Evolutionary conservation across 1,140 invertebrate genomes (phyloP), one percentile per base, ranked within the genome.

Genomic region (Sminthurinus signatus): DNA sequence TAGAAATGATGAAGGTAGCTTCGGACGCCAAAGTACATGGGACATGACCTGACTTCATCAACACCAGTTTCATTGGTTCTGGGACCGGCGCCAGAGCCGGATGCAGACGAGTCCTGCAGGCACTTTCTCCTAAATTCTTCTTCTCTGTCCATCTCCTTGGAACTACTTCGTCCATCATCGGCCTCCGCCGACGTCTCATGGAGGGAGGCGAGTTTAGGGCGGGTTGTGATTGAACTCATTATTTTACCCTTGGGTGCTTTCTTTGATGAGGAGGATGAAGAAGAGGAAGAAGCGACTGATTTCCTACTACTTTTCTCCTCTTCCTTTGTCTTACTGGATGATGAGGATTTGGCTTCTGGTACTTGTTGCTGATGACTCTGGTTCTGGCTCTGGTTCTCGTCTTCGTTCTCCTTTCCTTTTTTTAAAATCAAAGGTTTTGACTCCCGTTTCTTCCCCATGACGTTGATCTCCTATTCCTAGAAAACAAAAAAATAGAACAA

Each of bases 1-100:
- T 80, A 80, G 72, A 80, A 80, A 29, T 80, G 73, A 64, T 80
- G 78, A 27, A 80, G 68, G 64, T 80, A 80, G 31, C 78, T 80
- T 68, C 76, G 78, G 29, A 80, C 77, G 19, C 79, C 79, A 61
- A 79, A 79, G 32, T 42, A 58, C 14, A 55, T 52, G 19, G 55
- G 50, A 52, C 55, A 29, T 44, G 61, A 39, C 44, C 52, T 43
- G 32, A 12, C 25, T n/a, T 63, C 60, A 42, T 67, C 56, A 19
- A 15, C 59, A 8, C 25, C 8, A n/a, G 51, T 50, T 48, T 28
- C 55, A 46, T 15, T 28, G 29, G 17, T 39, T 28, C 23, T 23
- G 25, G 25, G 5, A 5, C 52, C 44, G 8, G 31, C 52, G 10
- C 25, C 5, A 19, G 8, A 8, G 12, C 52, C 31, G 52, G 14